Base-by-base conservation (phyloP, 2,113 vertebrate genomes). In the Prochilodus magdalenae region DNA sequence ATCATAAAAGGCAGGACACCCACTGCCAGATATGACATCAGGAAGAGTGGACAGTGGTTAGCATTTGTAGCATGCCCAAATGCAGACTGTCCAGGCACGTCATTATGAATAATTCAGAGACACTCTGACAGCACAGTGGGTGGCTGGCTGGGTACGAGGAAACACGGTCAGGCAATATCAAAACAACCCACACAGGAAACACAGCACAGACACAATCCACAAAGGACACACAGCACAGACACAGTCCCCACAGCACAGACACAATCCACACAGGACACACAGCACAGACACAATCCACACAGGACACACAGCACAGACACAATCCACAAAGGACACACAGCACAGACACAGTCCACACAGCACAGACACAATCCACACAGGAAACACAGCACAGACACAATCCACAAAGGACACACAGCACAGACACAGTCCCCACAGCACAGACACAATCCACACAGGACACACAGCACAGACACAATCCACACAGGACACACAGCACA, bases 71-170 rank as follows among this genome's bases (percentile, higher is more conserved):
- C 27, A 73, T 26, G 51, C 36, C 73, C 27, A 22, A 7, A 20
- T 63, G 51, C 24, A 53, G 71, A 80, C 53, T 62, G 22, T 53
- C 51, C 33, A 36, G 36, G 49, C 51, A 51, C 3, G 0, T 14
- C 53, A 75, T 30, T 40, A 83, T 86, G n/a, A 77, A 86, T 86
- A 60, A 83, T 83, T 83, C 60, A 83, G 30, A 57, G 63, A 5
- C 24, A 4, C 47, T 57, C 71, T 53, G 55, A 24, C 59, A 77
- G 60, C 53, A 51, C 55, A n/a, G 63, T 30, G 36, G 65, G 15
- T 29, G 22, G 51, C 15, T 6, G 36, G 33, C 66, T 44, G 66
- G 66, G 36, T 13, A 18, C 44, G 66, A 24, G 40, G 14, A 67
- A 22, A 40, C 29, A 13, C n/a, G 40, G 65, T 60, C 57, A 57